These are phyloP conservation scores for Ctenochaetus hawaiiensis DNA, from an alignment of 2,797 vertebrate species.

Conservation along the genomic window DNA sequence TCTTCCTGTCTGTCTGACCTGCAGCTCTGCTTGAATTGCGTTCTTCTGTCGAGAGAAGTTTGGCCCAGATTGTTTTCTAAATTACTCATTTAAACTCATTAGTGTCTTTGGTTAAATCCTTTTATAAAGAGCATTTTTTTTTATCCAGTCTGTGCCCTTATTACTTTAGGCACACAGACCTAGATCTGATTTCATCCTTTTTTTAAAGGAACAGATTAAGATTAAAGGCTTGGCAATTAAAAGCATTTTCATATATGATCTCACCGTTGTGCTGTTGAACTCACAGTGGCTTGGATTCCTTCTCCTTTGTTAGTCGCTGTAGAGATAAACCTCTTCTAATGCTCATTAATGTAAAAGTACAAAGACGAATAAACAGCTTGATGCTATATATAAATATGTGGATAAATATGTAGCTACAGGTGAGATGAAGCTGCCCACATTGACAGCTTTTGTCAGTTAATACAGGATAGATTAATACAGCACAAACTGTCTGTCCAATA, in stretches of 20 bases:
- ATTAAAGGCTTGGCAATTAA: neutral
- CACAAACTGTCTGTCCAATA: no score
- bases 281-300: neutral
- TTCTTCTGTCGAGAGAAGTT: constrained; percentile 15
- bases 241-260: constrained; percentile 13
- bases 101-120: constrained; percentile 11
- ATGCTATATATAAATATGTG: neutral
- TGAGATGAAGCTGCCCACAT: constrained; percentile 11
- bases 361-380: no score
- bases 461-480: neutral
- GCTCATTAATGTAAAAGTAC: neutral
- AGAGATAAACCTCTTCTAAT: neutral
- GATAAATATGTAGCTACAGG: neutral
- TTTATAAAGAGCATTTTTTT: constrained; percentile 20
- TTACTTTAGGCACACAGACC: neutral
- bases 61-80: constrained; percentile 2
- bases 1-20: constrained; percentile 12
- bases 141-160: neutral
- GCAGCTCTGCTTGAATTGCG: constrained; percentile 13
- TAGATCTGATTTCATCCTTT: constrained; percentile 5
- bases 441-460: constrained; percentile 13
- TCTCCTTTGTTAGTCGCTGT: neutral
- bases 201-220: neutral
- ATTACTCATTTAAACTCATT: constrained; percentile 28
- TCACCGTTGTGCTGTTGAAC: neutral